These are phyloP conservation scores for Platanista minor DNA, from an alignment of 2,113 vertebrate genomes.

Conservation along the genomic window DNA sequence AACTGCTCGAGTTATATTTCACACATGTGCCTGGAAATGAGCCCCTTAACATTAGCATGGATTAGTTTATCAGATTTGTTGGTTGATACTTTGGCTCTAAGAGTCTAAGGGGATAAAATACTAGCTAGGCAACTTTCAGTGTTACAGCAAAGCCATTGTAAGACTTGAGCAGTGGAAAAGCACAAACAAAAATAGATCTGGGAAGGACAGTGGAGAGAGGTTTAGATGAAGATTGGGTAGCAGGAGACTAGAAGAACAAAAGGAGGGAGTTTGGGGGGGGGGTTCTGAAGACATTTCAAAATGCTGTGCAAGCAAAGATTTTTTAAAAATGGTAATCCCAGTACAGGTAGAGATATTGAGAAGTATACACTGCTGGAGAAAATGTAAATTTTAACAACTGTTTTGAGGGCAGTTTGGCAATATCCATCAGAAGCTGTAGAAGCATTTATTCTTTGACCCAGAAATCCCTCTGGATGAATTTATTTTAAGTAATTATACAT, in stretches of 20 bases:
- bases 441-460: neutral
- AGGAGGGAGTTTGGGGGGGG: neutral
- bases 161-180: neutral
- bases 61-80: slow-evolving; percentile 32
- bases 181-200: neutral
- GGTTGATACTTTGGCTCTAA: neutral
- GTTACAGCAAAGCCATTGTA: neutral
- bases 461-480: neutral
- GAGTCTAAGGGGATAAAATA: neutral
- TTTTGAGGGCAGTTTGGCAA: neutral
- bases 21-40: neutral
- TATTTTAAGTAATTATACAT: neutral
- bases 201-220: neutral
- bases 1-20: neutral
- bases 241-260: neutral
- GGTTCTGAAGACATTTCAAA: neutral
- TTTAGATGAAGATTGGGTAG: neutral
- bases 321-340: neutral
- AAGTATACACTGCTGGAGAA: neutral
- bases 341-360: neutral
- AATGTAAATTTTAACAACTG: neutral
- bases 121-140: neutral
- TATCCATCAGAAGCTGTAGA: neutral
- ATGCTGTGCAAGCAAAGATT: neutral
- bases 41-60: neutral